These are phyloP conservation scores for Periparus ater DNA, from an alignment of 2,797 vertebrate genomes.

Conservation along the genomic window DNA sequence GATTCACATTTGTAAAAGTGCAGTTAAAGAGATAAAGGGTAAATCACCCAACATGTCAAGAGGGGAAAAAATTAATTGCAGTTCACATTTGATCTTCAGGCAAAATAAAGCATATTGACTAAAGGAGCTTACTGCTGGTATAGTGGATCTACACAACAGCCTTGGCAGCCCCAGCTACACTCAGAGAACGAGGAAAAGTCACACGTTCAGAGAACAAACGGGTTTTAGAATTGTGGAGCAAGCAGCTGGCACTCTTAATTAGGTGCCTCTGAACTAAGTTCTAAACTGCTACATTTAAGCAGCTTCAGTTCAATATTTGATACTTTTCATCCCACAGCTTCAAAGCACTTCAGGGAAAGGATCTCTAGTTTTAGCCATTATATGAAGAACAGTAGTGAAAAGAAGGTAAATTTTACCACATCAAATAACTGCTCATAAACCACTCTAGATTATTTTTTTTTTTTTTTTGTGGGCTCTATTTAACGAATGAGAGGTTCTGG, in stretches of 20 bases:
- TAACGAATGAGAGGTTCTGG: not conserved
- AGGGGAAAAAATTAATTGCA: not conserved
- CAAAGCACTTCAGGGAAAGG: not conserved
- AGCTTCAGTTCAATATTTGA: not conserved
- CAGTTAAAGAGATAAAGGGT: not conserved
- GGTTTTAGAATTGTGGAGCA: not conserved
- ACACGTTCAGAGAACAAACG: not conserved
- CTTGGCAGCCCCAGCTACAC: not conserved
- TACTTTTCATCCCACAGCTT: not conserved
- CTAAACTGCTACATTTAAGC: not conserved
- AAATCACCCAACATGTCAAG: not conserved
- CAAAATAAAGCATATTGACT: not conserved
- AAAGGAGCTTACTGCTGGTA: not conserved
- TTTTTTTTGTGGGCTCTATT: not conserved
- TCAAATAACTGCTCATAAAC: not conserved
- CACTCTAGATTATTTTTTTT: not conserved
- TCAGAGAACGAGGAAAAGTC: fast-evolving
- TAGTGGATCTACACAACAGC: not conserved
- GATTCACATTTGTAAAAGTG: not conserved
- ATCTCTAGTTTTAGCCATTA: not conserved
- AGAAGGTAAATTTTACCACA: not conserved
- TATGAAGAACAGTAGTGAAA: not conserved
- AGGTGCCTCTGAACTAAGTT: not conserved
- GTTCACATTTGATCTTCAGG: not conserved
- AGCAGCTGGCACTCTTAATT: not conserved